Conservation (phyloP, 2,797 vertebrate genomes). For the Atherinosoma microstoma region DNA sequence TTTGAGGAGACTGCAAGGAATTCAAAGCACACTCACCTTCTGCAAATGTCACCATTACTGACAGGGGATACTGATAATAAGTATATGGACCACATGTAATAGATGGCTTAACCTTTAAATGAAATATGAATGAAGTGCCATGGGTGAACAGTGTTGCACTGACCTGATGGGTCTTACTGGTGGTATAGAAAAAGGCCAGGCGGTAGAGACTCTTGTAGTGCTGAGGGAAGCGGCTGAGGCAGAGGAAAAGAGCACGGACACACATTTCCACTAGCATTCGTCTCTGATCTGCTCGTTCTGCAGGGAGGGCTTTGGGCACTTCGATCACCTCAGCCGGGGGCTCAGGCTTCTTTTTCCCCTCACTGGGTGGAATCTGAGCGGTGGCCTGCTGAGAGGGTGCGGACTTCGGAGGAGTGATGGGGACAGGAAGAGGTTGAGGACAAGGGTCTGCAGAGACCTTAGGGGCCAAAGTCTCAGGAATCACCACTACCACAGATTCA, state of each 20-base stretch:
- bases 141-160: constrained; percentile 49
- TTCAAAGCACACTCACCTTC: constrained; percentile 2
- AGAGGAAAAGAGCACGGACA: constrained; percentile 89
- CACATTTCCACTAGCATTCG: constrained; percentile 92
- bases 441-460: constrained; percentile 60
- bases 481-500: constrained; percentile 74
- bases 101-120: constrained; percentile 20
- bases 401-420: constrained; percentile 65
- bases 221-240: constrained; percentile 96
- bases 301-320: constrained; percentile 88
- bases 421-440: constrained; percentile 54
- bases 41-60: constrained; percentile 45
- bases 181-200: constrained; percentile 92
- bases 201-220: constrained; percentile 99
- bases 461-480: constrained; percentile 59
- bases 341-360: constrained; percentile 86
- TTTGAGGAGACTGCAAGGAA: neutral
- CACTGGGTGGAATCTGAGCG: constrained; percentile 63
- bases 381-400: constrained; percentile 46
- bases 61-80: constrained; percentile 27
- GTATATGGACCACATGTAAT: neutral
- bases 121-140: constrained; percentile 13
- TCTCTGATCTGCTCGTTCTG: constrained; percentile 87
- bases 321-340: constrained; percentile 78
- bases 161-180: constrained; percentile 93